Evolutionary conservation across 2,888 invertebrate genomes (phyloP).

Genomic region (Oscheius sp.): DNA sequence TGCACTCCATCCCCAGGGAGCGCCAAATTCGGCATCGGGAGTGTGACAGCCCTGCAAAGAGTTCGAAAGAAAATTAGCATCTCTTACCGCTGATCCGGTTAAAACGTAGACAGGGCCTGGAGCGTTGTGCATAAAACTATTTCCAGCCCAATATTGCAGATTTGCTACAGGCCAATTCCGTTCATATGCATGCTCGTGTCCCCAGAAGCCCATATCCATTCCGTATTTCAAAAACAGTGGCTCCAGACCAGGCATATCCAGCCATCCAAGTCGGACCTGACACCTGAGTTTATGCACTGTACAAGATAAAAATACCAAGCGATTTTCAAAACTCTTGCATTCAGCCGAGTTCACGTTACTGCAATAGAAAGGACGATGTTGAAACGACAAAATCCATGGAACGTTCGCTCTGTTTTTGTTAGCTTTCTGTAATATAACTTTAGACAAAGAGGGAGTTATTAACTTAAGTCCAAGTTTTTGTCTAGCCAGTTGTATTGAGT

Average conservation of each 20-base stretch:
- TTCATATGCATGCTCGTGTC: constrained; percentile 97
- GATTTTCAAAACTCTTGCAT: constrained; percentile 74
- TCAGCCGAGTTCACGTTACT: constrained; percentile 77
- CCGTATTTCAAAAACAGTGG: constrained; percentile 86
- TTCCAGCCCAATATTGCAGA: constrained; percentile 63
- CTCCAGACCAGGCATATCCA: constrained; percentile 80
- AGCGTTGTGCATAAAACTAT: constrained; percentile 80
- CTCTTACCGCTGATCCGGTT: constrained; percentile 82
- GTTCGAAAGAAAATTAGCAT: no score
- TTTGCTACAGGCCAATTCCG: constrained; percentile 93
- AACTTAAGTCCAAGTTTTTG: constrained; percentile 63
- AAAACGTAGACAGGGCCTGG: constrained; percentile 90
- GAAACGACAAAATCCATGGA: constrained; percentile 88
- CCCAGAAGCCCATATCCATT: constrained; percentile 93
- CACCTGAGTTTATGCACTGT: no score
- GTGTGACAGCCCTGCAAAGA: constrained; percentile 55
- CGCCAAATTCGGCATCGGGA: constrained; percentile 52
- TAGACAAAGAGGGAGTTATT: no score
- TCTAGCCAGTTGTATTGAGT: constrained; percentile 71
- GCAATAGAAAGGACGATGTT: constrained; percentile 91
- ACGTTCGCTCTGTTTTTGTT: constrained; percentile 80
- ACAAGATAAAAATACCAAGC: constrained; percentile 50
- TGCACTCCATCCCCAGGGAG: constrained; percentile 60
- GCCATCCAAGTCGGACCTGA: constrained; percentile 71
- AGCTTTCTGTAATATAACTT: constrained; percentile 52